phyloP scores from a whole-genome alignment of 2,888 invertebrate genomes.

The Nemapogon koenigi region DNA sequence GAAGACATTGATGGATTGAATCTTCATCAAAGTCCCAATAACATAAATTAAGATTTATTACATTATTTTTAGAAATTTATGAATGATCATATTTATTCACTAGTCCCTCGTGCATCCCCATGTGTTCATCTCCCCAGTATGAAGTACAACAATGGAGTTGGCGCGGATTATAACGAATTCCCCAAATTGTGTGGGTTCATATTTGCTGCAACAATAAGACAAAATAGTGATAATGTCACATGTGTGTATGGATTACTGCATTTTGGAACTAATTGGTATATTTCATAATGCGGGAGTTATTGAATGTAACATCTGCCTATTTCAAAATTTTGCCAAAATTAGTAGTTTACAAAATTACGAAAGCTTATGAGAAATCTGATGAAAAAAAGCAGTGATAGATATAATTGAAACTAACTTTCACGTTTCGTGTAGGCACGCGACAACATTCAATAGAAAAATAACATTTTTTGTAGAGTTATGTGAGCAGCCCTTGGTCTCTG shows the following conservation, averaged over 20 bases:
- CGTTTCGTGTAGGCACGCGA: slow-evolving; percentile 44
- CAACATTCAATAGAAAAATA: slow-evolving; percentile 43
- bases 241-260: slow-evolving; percentile 53
- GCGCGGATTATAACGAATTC: slow-evolving; percentile 59
- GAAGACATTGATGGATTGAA: too few species aligned
- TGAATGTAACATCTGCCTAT: slow-evolving; percentile 48
- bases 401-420: slow-evolving; percentile 60
- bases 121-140: slow-evolving; percentile 32
- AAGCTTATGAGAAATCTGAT: not conserved
- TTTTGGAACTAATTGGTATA: slow-evolving; percentile 62
- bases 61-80: slow-evolving; percentile 20
- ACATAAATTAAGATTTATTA: not conserved
- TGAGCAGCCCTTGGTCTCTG: slow-evolving; percentile 19
- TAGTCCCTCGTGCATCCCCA: slow-evolving; percentile 26
- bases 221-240: slow-evolving; percentile 59
- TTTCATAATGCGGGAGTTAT: slow-evolving; percentile 48
- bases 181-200: slow-evolving; percentile 61
- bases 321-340: too few species aligned
- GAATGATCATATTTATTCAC: slow-evolving; percentile 24
- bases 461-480: slow-evolving; percentile 36
- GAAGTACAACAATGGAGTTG: slow-evolving; percentile 50
- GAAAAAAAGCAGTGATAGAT: slow-evolving; percentile 39
- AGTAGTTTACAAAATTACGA: too few species aligned
- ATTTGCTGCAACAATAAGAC: slow-evolving; percentile 57
- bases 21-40: too few species aligned